phyloP scores from a whole-genome alignment of 2,113 vertebrate species.

The Boleophthalmus pectinirostris region DNA sequence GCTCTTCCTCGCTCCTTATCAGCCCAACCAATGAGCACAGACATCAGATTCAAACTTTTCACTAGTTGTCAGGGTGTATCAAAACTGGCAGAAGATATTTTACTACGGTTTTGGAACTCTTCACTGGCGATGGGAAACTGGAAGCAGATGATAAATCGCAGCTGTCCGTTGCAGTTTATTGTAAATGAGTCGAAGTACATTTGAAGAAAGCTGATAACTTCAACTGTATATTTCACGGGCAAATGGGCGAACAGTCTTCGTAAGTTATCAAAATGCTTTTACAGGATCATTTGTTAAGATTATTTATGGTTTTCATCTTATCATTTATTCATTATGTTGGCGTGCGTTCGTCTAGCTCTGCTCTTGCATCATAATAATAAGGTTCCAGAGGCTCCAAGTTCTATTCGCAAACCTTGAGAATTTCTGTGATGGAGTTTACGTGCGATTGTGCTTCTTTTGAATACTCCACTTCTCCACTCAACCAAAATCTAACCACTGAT shows the following conservation, averaged over 20 bases:
- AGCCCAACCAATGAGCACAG: constrained; percentile 11
- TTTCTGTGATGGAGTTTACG: too few species aligned
- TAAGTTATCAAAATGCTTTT: not conserved
- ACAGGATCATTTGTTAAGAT: not conserved
- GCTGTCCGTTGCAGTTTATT: not conserved
- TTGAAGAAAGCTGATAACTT: not conserved
- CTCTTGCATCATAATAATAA: too few species aligned
- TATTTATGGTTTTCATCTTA: not conserved
- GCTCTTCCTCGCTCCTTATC: constrained; percentile 50
- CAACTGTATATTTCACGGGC: not conserved
- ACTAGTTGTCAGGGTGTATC: constrained; percentile 25
- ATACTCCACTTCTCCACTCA: too few species aligned
- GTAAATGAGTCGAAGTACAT: not conserved
- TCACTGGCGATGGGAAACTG: not conserved
- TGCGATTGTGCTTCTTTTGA: too few species aligned
- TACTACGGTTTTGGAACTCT: not conserved
- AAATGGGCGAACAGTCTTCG: not conserved
- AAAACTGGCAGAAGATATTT: not conserved
- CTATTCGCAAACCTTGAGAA: too few species aligned
- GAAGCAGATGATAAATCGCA: not conserved
- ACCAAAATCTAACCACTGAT: too few species aligned
- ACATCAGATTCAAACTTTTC: constrained; percentile 24
- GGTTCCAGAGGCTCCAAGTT: too few species aligned
- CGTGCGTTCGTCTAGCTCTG: too few species aligned
- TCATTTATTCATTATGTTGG: too few species aligned